These are phyloP conservation scores for Lycodopsis pacificus DNA, from an alignment of 2,797 vertebrate genomes.

Conservation along the genomic window DNA sequence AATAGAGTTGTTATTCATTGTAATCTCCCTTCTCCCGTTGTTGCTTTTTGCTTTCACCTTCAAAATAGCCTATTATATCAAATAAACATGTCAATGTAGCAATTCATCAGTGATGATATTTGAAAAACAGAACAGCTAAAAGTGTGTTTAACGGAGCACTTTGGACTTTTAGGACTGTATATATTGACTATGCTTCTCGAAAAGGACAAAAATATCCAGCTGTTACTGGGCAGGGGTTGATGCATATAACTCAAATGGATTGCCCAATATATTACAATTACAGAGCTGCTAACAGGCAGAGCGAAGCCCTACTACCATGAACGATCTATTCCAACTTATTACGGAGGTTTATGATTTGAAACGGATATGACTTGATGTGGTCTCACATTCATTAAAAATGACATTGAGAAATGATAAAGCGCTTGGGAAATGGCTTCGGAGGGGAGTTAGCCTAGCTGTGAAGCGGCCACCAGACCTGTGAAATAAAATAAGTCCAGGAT, in stretches of 20 bases:
- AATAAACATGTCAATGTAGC: constrained; percentile 55
- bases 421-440: constrained; percentile 33
- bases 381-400: constrained; percentile 83
- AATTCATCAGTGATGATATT: constrained; percentile 61
- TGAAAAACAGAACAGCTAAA: constrained; percentile 45
- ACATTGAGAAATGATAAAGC: constrained; percentile 79
- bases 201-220: constrained; percentile 40
- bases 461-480: constrained; percentile 63
- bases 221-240: constrained; percentile 34
- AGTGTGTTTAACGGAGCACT: constrained; percentile 14
- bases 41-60: constrained; percentile 61
- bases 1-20: constrained; percentile 78
- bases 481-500: constrained; percentile 66
- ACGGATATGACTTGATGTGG: constrained; percentile 81
- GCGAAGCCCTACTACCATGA: constrained; percentile 58
- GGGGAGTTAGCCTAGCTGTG: constrained; percentile 56
- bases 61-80: constrained; percentile 58
- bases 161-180: constrained; percentile 38
- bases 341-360: constrained; percentile 83
- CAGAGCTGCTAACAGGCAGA: constrained; percentile 58
- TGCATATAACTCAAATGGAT: constrained; percentile 69
- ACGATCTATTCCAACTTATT: constrained; percentile 80
- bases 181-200: constrained; percentile 36
- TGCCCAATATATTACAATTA: constrained; percentile 78
- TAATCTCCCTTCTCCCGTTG: constrained; percentile 62